Base-by-base conservation (phyloP, 2,113 vertebrate genomes). In the Laticauda laticaudata region DNA sequence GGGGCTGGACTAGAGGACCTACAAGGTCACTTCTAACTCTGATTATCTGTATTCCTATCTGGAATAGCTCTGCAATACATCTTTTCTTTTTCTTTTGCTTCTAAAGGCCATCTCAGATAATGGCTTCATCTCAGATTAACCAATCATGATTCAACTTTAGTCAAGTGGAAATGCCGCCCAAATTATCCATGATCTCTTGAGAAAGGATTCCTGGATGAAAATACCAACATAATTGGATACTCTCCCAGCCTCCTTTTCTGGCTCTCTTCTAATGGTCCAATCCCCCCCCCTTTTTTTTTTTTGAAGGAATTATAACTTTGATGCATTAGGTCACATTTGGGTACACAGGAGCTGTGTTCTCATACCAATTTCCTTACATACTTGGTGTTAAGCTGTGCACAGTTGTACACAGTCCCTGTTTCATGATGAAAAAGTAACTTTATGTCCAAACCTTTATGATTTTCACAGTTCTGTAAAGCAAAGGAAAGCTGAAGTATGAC, bases 251-350 rank as follows among this genome's bases (percentile, higher is more conserved):
- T 69, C 29, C 29, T 69, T 69, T 34, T 34, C 2, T 34, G 12
- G 86, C 23, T 29, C 24, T 51, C 45, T 48, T 26, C 34, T 15
- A 81, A 39, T 81, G n/a, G 6, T 20, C 34, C 34, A 21, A 9
- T 81, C 9, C 4, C 2, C 2, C 1, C 2, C 26, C 12, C 29
- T 0, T 0, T 1, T 39, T 34, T 34, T 39, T 39, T 39, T 39
- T 39, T 1, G 34, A 81, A 81, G 14, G n/a, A 81, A 6, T 7
- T 81, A 39, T 81, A 21, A 81, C 18, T 81, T 81, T 81, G 18
- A 39, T 39, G 7, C 34, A 81, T 88, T 88, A 7, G 8, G 29
- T 88, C n/a, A 23, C 15, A 39, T 81, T 81, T 81, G 34, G 34
- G 39, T 81, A 81, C 6, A 39, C 34, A 43, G 18, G 18, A 39